Evolutionary conservation across 2,888 invertebrate species (phyloP).

Genomic region (Emmelina monodactyla): DNA sequence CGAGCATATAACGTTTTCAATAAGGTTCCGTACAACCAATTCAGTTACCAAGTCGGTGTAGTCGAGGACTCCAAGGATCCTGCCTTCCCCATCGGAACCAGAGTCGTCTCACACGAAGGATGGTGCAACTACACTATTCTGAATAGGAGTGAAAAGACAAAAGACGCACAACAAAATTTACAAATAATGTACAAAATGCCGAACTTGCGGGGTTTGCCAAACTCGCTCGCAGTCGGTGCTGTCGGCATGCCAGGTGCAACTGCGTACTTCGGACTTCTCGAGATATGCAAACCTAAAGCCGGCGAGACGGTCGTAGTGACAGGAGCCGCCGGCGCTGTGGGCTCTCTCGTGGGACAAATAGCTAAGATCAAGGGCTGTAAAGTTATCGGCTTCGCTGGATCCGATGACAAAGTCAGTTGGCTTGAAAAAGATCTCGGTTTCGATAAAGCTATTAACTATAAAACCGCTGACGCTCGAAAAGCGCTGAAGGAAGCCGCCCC

Average conservation of each 20-base stretch:
- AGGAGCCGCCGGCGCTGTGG: slow-evolving; percentile 82
- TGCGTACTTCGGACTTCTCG: slow-evolving; percentile 77
- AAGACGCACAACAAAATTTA: slow-evolving; percentile 24
- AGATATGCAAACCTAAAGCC: slow-evolving; percentile 73
- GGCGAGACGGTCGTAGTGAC: slow-evolving; percentile 78
- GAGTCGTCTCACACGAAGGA: slow-evolving; percentile 67
- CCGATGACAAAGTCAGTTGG: slow-evolving; percentile 76
- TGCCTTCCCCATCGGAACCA: slow-evolving; percentile 63
- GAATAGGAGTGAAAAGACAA: slow-evolving; percentile 18
- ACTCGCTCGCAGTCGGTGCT: slow-evolving; percentile 64
- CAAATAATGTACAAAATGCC: slow-evolving; percentile 32
- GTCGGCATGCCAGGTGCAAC: slow-evolving; percentile 72
- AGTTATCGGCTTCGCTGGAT: slow-evolving; percentile 70
- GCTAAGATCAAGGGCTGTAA: slow-evolving; percentile 70
- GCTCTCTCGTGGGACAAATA: slow-evolving; percentile 80
- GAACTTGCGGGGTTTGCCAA: slow-evolving; percentile 48
- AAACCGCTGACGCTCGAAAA: slow-evolving; percentile 63
- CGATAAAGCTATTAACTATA: slow-evolving; percentile 78
- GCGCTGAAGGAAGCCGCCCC: slow-evolving; percentile 72
- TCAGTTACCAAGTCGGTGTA: slow-evolving; percentile 39
- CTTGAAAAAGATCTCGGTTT: slow-evolving; percentile 72
- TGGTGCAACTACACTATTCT: slow-evolving; percentile 65
- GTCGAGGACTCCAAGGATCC: slow-evolving; percentile 69
- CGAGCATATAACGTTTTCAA: slow-evolving; percentile 36
- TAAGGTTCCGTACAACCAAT: slow-evolving; percentile 25